Evolutionary conservation across 2,113 vertebrate species (phyloP), one percentile per base, ranked within the genome.

Genomic region (Austrofundulus limnaeus): DNA sequence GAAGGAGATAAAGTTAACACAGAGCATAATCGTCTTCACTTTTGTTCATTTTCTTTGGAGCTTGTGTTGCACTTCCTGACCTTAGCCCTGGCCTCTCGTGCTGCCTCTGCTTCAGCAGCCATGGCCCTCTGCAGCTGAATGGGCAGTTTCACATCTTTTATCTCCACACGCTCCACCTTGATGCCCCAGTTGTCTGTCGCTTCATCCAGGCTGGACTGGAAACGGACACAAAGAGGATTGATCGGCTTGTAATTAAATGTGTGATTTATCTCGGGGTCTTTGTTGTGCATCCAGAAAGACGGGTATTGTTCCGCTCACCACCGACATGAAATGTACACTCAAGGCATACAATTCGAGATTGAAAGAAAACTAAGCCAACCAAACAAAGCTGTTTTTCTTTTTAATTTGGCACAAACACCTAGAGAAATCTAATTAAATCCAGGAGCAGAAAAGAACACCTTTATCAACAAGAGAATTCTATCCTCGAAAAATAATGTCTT

Each of bases 91-190:
- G 93, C 94, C 48, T 96, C 93, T 53, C 69, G 78, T 1, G 92
- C 14, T 10, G 95, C 94, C 78, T 97, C 94, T 0, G 95, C 96
- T 68, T 97, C 93, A 0, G 94, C 93, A 0, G 94, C 95, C 94
- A 95, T 95, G 39, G 93, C 93, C 72, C 93, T 94, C 87, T 97
- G 95, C 82, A 96, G 68, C 74, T 94, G 93, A 45, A 81, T 5
- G 0, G 96, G 96, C 58, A 97, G 93, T 47, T 92, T 92, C 52
- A 96, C 92, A 6, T 96, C 95, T 86, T 92, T 96, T 73, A 96
- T 94, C 74, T 97, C 96, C 76, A 96, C 95, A 1, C 86, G 87
- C 28, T 94, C 92, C 74, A 96, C 94, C 42, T 83, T 92, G 85
- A 96, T 94, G 20, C 95, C 96, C 95, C 95, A 95, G 3, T 89